Evolutionary conservation across 2,797 vertebrate genomes (phyloP), one percentile per base, ranked within the genome.

Genomic region (Peromyscus nudipes): DNA sequence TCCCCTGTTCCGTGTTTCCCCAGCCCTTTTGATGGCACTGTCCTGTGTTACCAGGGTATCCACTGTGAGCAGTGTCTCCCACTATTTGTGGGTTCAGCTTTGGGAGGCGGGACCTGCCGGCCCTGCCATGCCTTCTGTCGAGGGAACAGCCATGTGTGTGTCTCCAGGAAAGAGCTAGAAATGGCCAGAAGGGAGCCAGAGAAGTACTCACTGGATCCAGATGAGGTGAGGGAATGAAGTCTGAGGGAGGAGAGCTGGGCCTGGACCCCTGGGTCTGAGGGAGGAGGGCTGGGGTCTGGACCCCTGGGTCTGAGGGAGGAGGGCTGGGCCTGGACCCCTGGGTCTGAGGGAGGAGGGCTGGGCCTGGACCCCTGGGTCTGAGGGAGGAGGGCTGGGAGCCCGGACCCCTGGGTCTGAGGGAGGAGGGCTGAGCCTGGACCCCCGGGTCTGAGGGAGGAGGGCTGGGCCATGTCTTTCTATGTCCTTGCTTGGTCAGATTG

Each of bases 11-110:
- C 52, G 12, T 14, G 52, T 52, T 7, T 60, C 40, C 29, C 40
- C 29, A 43, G 2, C 40, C 37, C 23, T n/a, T 67, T 91, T 93
- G 52, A 96, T 55, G 1, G 0, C 37, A 57, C 57, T 62, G 0
- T 92, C 71, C 43, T 82, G 9, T 52, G 19, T 91, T 89, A n/a
- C 93, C 96, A 99, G 99, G 99, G 99, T 43, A 99, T 98, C 60
- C 99, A 99, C 97, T 99, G 99, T 91, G 99, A 99, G 96, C 99
- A 99, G 97, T 99, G 99, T 96, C 99, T 99, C 98, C 99, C 99
- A 0, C 98, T 99, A 73, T 99, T 99, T 13, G 99, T 99, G 86
- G 99, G 99, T 62, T 99, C 99, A 1, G 99, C 99, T 0, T 96
- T 99, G 1, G 99, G 99, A 0, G 99, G 99, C 0, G 99, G 99